Base-by-base conservation (phyloP, 1,140 invertebrate genomes). In the Ceratoteleas bidentatus region DNA sequence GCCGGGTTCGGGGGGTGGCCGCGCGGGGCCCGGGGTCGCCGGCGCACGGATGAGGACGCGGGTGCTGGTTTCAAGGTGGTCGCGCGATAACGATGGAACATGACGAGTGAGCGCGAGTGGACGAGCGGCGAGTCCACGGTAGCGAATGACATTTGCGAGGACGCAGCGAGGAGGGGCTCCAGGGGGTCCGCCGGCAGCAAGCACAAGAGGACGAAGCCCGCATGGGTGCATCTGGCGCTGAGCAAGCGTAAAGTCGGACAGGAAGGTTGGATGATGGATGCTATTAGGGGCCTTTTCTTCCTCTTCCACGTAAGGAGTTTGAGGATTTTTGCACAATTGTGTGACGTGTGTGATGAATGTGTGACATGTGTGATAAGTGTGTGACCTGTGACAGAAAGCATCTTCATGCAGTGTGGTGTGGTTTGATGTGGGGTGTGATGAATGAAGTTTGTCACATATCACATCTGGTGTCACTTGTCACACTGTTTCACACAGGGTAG, bases 191-290 rank as follows among this genome's bases (percentile, higher is more conserved):
- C 72, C 49, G 68, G 73, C 36, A 72, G 68, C 40, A 72, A 58
- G 58, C 68, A 45, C n/a, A 80, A 81, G 58, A 72, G 79, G 70
- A 11, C 61, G 53, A 81, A 85, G 81, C 73, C 76, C 75, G 83
- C 75, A 81, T 81, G 83, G 83, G 77, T 82, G 53, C 79, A 80
- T 74, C 80, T 85, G 60, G 79, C 80, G 60, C 68, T 79, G 7
- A 65, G 72, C 15, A 85, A 85, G 65, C 83, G 83, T 80, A 85
- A 85, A 68, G 74, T 83, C 69, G 65, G 58, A 34, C 76, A 73
- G 65, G 85, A 87, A 60, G 70, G 69, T 66, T 87, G 84, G 84
- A 88, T 87, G 80, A 90, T 91, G 86, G 90, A 91, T 75, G 86
- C 87, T 24, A 74, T 90, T 66, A 78, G 87, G 64, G 87, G 85